phyloP scores from a whole-genome alignment of 2,113 vertebrate species.

The Athene noctua region DNA sequence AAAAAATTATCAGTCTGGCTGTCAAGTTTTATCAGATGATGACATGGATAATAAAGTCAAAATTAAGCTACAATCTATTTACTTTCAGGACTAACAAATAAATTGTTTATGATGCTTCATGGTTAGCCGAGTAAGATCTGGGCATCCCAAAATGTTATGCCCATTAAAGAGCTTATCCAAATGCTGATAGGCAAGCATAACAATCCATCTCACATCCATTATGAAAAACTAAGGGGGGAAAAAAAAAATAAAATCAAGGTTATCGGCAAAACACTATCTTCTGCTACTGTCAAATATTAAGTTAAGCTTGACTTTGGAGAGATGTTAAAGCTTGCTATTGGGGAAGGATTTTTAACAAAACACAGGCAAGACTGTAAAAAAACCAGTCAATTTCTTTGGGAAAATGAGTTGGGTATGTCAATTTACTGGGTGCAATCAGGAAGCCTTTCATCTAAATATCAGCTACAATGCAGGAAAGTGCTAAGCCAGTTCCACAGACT shows the following conservation, averaged over 20 bases:
- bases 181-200: neutral
- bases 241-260: neutral
- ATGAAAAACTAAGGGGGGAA: neutral
- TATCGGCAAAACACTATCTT: neutral
- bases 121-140: conserved; percentile 23
- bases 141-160: neutral
- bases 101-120: conserved; percentile 33
- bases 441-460: conserved; percentile 53
- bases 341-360: conserved; percentile 32
- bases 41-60: conserved; percentile 35
- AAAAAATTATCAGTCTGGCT: neutral
- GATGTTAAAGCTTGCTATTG: neutral
- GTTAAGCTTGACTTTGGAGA: neutral
- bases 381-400: neutral
- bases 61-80: conserved; percentile 35
- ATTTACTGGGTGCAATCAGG: conserved; percentile 23
- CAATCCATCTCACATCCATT: neutral
- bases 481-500: conserved; percentile 24
- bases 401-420: conserved; percentile 16
- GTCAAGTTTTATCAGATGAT: conserved; percentile 47
- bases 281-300: neutral
- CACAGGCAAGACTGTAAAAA: neutral
- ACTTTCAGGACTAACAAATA: conserved; percentile 34
- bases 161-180: conserved; percentile 30
- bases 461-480: conserved; percentile 22